Percentiles rank a stretch among this genome's conserved stretches.
Evolutionary conservation across 2,797 vertebrate genomes (phyloP).

Genomic region (Percopsis omiscomaycus): DNA sequence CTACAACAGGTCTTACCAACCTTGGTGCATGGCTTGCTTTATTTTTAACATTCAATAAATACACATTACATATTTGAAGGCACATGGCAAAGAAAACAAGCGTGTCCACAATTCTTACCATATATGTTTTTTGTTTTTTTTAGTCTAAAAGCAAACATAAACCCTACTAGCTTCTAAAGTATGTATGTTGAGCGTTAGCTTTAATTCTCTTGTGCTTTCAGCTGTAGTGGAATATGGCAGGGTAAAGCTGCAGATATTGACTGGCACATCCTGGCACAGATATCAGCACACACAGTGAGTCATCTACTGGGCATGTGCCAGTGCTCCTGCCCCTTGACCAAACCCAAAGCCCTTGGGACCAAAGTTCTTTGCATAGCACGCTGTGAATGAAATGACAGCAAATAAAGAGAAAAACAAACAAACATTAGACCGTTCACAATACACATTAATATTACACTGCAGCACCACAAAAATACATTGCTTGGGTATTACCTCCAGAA

Average conservation of each 20-base stretch:
- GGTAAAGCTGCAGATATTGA: constrained; percentile 13
- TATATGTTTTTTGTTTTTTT: not conserved
- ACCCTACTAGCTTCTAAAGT: constrained; percentile 13
- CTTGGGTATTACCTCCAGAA: no score
- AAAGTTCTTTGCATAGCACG: constrained; percentile 95
- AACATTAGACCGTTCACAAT: not conserved
- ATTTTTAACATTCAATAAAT: not conserved
- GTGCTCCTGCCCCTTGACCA: constrained; percentile 91
- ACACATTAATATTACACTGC: not conserved
- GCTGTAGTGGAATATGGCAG: constrained; percentile 35
- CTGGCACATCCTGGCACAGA: constrained; percentile 27
- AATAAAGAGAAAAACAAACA: constrained; percentile 2
- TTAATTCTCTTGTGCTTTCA: constrained; percentile 19
- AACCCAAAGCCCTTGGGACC: constrained; percentile 97
- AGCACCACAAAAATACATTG: not conserved
- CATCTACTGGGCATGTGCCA: constrained; percentile 86
- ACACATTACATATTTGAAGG: not conserved
- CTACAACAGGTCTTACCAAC: constrained; percentile 5
- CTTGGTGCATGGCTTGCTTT: not conserved
- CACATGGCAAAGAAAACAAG: no score
- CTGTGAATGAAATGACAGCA: constrained; percentile 65
- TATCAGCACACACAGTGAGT: constrained; percentile 24
- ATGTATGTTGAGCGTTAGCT: constrained; percentile 9
- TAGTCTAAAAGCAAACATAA: not conserved
- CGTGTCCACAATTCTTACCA: no score